These are phyloP conservation scores for Lamproptera curius DNA, from an alignment of 2,888 invertebrate genomes.

Conservation along the genomic window DNA sequence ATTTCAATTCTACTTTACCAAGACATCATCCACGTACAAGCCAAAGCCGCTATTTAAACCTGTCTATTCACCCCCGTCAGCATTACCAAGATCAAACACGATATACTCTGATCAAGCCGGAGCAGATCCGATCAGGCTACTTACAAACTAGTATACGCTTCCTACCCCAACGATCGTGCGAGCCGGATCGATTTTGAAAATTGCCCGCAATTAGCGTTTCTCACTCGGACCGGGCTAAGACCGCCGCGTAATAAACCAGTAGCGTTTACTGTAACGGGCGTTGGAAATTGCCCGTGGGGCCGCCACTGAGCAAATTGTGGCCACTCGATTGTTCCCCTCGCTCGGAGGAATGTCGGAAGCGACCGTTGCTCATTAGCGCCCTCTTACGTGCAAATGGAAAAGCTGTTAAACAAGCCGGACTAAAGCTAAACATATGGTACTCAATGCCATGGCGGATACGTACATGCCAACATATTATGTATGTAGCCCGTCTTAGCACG, in stretches of 20 bases:
- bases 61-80: too few species aligned
- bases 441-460: too few species aligned
- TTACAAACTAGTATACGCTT: neutral
- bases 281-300: constrained; percentile 72
- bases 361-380: neutral
- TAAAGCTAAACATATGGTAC: too few species aligned
- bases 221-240: constrained; percentile 66
- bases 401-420: too few species aligned
- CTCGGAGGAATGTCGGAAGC: neutral
- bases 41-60: too few species aligned
- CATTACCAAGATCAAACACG: too few species aligned
- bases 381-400: too few species aligned
- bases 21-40: too few species aligned
- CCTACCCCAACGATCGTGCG: constrained; percentile 29
- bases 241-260: constrained; percentile 72
- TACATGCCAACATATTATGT: too few species aligned
- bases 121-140: neutral
- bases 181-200: constrained; percentile 75
- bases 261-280: constrained; percentile 74
- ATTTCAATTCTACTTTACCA: too few species aligned
- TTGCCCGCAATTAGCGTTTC: constrained; percentile 76
- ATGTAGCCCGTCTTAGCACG: too few species aligned
- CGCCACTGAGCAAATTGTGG: constrained; percentile 71
- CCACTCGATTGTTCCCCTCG: constrained; percentile 52
- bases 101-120: too few species aligned